Conservation (phyloP, 1,140 invertebrate genomes). For the Vanessa tameamea region DNA sequence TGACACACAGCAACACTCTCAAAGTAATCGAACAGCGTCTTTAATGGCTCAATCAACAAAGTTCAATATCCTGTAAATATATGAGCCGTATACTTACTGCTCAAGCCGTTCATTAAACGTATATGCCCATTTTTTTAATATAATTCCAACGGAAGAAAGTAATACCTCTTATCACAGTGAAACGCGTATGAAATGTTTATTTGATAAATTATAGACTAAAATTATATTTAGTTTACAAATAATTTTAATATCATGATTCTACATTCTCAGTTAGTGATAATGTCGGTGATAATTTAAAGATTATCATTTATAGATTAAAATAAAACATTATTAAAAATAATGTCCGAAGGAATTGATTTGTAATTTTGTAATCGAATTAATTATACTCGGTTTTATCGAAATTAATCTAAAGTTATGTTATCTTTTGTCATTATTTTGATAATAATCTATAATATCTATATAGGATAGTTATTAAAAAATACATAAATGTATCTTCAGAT, state of each 20-base stretch:
- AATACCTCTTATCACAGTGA: too few relatives aligned
- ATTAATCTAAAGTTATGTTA: neutral
- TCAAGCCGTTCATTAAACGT: slow-evolving; percentile 22
- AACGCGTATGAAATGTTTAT: too few relatives aligned
- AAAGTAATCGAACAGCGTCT: slow-evolving; percentile 12
- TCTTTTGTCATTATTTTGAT: slow-evolving; percentile 7
- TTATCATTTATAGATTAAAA: neutral
- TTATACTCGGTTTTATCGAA: slow-evolving; percentile 15
- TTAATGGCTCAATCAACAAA: slow-evolving; percentile 19
- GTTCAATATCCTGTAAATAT: slow-evolving; percentile 38
- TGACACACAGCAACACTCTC: slow-evolving; percentile 9
- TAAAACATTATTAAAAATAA: too few relatives aligned
- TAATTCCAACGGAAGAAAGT: slow-evolving; percentile 38
- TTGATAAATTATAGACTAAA: too few relatives aligned
- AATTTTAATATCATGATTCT: neutral
- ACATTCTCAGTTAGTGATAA: neutral
- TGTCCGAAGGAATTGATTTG: too few relatives aligned
- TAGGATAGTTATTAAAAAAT: neutral
- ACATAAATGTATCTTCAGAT: neutral
- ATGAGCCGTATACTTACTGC: slow-evolving; percentile 12
- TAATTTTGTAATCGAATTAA: slow-evolving; percentile 1
- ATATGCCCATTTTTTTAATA: slow-evolving; percentile 25
- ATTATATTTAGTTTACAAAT: too few relatives aligned
- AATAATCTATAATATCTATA: neutral
- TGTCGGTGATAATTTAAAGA: neutral